Evolutionary conservation across 2,797 vertebrate genomes (phyloP).

Genomic region (Todus mexicanus): DNA sequence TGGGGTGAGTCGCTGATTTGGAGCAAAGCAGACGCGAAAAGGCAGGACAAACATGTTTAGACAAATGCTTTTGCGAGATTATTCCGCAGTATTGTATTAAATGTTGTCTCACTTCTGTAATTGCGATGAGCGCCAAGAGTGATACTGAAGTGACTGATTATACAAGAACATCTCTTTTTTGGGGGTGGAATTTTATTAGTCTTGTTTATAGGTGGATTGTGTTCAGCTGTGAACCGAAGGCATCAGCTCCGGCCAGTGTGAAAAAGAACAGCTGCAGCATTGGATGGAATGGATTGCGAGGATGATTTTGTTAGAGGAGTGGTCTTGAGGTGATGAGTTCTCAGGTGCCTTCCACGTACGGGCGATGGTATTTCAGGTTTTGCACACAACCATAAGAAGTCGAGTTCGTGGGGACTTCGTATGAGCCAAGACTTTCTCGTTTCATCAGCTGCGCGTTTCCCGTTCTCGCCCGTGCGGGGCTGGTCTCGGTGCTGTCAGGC

Average conservation of each 20-base stretch:
- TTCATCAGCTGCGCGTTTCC: no score
- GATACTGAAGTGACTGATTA: background rate
- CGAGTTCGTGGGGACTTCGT: fast-evolving
- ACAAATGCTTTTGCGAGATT: background rate
- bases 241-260: background rate
- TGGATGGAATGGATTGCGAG: background rate
- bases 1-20: background rate
- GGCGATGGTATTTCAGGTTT: background rate
- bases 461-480: background rate
- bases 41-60: background rate
- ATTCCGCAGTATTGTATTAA: background rate
- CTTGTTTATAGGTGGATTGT: background rate
- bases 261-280: background rate
- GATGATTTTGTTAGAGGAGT: background rate
- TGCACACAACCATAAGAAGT: background rate
- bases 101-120: background rate
- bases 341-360: background rate
- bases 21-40: background rate
- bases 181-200: background rate
- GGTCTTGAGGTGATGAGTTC: background rate
- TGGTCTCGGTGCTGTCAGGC: background rate
- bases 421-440: background rate
- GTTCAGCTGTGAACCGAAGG: background rate
- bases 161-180: background rate
- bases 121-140: background rate